phyloP scores from a whole-genome alignment of 2,797 vertebrate species.

The Takifugu ocellatus region DNA sequence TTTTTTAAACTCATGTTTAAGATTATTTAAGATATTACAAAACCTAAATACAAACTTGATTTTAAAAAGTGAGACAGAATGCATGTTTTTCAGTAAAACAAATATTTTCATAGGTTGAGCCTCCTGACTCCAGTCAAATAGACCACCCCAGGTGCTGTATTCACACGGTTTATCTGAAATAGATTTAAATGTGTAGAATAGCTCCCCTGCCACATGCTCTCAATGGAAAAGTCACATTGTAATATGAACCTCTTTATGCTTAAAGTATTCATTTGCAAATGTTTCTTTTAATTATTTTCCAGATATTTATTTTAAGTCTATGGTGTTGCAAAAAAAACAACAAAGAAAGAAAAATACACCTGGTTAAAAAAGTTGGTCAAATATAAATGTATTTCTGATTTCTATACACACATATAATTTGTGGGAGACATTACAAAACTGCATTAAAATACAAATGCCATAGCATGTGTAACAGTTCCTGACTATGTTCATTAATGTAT shows the following conservation, averaged over 20 bases:
- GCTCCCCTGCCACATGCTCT: conserved; percentile 11
- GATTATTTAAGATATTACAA: neutral
- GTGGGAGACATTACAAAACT: no score
- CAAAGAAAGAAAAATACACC: no score
- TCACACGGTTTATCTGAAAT: conserved; percentile 47
- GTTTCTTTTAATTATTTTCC: neutral
- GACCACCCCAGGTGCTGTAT: conserved; percentile 43
- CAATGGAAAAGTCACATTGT: conserved; percentile 7
- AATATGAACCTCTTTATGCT: neutral
- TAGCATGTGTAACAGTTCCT: no score
- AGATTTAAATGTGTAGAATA: conserved; percentile 25
- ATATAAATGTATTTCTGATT: no score
- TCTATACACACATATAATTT: no score
- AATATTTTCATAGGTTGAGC: neutral
- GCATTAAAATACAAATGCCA: no score
- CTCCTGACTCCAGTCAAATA: neutral
- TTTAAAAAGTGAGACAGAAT: neutral
- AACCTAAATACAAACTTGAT: no score
- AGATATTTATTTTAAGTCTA: no score
- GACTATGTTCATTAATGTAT: no score
- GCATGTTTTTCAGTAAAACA: neutral
- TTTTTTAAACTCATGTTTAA: neutral
- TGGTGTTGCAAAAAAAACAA: no score
- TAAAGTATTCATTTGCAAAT: conserved; percentile 6
- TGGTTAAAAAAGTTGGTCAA: no score